Evolutionary conservation across 1,140 invertebrate genomes (phyloP), one percentile per base, ranked within the genome.

Genomic region (Oncopodura yosiiana): DNA sequence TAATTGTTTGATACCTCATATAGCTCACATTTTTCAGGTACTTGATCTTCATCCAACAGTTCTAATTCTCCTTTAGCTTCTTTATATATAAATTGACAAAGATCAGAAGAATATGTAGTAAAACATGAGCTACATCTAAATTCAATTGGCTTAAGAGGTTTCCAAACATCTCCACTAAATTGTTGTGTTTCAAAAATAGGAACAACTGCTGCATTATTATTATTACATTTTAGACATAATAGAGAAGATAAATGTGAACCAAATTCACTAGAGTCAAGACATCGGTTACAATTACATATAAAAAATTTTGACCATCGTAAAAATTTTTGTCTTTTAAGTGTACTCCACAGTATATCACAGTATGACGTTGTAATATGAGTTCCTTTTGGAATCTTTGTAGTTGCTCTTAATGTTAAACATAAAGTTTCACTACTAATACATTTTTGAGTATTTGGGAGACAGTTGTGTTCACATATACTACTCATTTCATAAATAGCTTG

Each of bases 341-440:
- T 71, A 5, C 65, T 63, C 69, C 68, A 70, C 9, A 71, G 53
- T 6, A 64, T 50, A 42, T 71, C 68, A 30, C 69, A 69, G 61
- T 71, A 70, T 38, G 69, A 69, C 3, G 65, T 64, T 19, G 63
- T 58, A 8, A 71, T 62, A 43, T 66, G 66, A 9, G 67, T 57
- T 12, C 69, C 69, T 27, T 59, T 53, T n/a, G 52, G 41, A 53
- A 70, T 70, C 45, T 69, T 54, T 19, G 59, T 56, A 12, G 66
- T 63, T n/a, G 69, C 68, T 27, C 58, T 45, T 1, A 69, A 39
- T 19, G 56, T 63, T 11, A 70, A 43, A 29, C 43, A 6, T 5
- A 61, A n/a, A 16, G 18, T 53, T 18, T 38, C 27, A 60, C 58
- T 43, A 24, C 41, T 42, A 23, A 56, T 61, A 44, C 50, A 63